Evolutionary conservation across 1,140 invertebrate genomes (phyloP).

Genomic region (Polyergus mexicanus): DNA sequence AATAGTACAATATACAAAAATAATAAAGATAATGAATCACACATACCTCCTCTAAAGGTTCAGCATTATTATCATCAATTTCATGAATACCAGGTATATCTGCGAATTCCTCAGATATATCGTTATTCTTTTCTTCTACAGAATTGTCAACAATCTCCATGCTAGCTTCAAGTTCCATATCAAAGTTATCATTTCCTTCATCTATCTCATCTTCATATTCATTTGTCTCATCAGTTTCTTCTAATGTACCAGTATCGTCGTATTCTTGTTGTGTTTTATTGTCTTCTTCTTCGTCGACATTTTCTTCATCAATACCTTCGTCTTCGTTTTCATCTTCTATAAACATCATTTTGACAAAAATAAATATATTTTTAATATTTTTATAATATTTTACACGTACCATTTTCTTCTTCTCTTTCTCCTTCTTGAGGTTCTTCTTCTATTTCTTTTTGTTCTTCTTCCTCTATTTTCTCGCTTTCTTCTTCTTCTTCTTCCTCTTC

Average conservation of each 20-base stretch:
- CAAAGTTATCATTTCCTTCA: constrained; percentile 74
- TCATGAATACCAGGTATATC: constrained; percentile 80
- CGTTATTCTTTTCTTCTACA: constrained; percentile 79
- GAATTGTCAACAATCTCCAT: constrained; percentile 71
- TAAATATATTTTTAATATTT: constrained; percentile 4
- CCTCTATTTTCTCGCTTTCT: constrained; percentile 59
- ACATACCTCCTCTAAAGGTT: constrained; percentile 84
- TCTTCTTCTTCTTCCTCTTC: constrained; percentile 45
- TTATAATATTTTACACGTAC: constrained; percentile 26
- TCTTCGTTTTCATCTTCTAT: constrained; percentile 62
- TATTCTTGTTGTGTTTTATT: constrained; percentile 79
- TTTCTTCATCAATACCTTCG: constrained; percentile 77
- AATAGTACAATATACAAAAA: background rate
- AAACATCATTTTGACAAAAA: constrained; percentile 18
- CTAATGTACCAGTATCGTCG: constrained; percentile 77
- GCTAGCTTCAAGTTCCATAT: constrained; percentile 77
- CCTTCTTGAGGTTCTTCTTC: constrained; percentile 69
- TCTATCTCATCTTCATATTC: constrained; percentile 79
- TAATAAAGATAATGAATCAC: constrained; percentile 12
- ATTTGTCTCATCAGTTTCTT: constrained; percentile 82
- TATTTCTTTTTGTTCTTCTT: constrained; percentile 39
- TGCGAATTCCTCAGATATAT: constrained; percentile 84
- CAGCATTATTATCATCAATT: constrained; percentile 80
- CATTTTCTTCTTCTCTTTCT: constrained; percentile 64
- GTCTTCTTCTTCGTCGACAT: constrained; percentile 78